phyloP scores from a whole-genome alignment of 2,797 vertebrate genomes.

The Pantherophis alleghaniensis region DNA sequence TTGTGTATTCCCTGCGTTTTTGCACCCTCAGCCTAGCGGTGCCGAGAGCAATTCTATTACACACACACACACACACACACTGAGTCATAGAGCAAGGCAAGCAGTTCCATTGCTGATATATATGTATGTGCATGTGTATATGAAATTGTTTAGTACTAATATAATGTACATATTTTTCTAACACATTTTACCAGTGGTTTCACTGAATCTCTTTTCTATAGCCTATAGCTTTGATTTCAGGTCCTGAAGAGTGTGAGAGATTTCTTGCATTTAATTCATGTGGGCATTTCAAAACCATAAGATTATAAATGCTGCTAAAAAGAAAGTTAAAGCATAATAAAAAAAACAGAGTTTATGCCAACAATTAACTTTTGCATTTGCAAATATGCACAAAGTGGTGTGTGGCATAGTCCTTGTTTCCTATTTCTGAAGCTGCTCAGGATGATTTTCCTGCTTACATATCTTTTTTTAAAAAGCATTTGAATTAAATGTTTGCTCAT shows the following conservation, averaged over 20 bases:
- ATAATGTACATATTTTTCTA: background rate
- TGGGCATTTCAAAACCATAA: background rate
- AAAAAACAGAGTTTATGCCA: background rate
- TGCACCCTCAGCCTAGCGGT: no score
- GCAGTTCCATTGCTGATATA: background rate
- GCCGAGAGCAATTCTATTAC: background rate
- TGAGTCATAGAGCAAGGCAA: background rate
- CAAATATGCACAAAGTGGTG: background rate
- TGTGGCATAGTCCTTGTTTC: background rate
- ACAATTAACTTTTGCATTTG: background rate
- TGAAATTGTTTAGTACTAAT: background rate
- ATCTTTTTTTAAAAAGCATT: slow-evolving; percentile 14
- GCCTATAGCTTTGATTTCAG: background rate
- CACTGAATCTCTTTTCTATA: background rate
- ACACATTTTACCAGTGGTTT: background rate
- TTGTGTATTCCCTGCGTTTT: no score
- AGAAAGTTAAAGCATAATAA: background rate
- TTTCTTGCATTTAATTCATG: background rate
- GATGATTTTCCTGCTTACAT: slow-evolving; percentile 1
- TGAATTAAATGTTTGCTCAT: slow-evolving; percentile 36
- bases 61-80: no score
- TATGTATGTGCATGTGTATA: background rate
- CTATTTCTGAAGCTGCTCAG: slow-evolving; percentile 3
- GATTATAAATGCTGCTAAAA: background rate
- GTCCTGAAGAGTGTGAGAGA: background rate